Evolutionary conservation across 1,140 invertebrate species (phyloP).

Genomic region (Pachyrhynchus sulphureomaculatus): DNA sequence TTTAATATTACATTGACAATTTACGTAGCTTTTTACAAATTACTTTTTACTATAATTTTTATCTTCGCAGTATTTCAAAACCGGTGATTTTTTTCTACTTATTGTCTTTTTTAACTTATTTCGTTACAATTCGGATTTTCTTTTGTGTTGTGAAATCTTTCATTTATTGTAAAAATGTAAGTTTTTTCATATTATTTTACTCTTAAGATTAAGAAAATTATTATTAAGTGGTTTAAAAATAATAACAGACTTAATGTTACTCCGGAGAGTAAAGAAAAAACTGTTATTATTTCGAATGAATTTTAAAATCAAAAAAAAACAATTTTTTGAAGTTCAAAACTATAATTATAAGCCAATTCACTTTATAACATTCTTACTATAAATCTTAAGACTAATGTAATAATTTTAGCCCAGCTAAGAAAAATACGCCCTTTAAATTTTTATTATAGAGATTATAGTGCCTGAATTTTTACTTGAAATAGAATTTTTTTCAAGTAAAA

Average conservation of each 20-base stretch:
- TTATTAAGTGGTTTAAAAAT: slow-evolving; percentile 1
- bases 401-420: slow-evolving; percentile 8
- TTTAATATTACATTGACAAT: background rate
- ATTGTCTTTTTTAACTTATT: slow-evolving; percentile 1
- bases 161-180: background rate
- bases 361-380: background rate
- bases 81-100: slow-evolving; percentile 13
- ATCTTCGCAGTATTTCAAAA: slow-evolving; percentile 1
- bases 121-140: background rate
- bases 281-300: background rate
- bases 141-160: background rate
- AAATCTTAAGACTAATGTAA: background rate
- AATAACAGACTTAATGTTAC: background rate
- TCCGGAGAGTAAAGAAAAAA: background rate
- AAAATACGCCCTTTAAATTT: slow-evolving; percentile 11
- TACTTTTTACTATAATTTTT: slow-evolving; percentile 4
- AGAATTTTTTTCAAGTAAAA: slow-evolving; percentile 13
- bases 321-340: slow-evolving; percentile 8
- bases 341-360: slow-evolving; percentile 1
- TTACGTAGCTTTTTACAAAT: background rate
- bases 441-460: slow-evolving; percentile 21
- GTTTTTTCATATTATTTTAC: too few relatives aligned
- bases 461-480: slow-evolving; percentile 30
- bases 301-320: background rate
- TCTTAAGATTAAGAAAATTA: too few relatives aligned